Conservation (phyloP, 64 coral and sea anemone genomes). For the Catalaphyllia jardinei region DNA sequence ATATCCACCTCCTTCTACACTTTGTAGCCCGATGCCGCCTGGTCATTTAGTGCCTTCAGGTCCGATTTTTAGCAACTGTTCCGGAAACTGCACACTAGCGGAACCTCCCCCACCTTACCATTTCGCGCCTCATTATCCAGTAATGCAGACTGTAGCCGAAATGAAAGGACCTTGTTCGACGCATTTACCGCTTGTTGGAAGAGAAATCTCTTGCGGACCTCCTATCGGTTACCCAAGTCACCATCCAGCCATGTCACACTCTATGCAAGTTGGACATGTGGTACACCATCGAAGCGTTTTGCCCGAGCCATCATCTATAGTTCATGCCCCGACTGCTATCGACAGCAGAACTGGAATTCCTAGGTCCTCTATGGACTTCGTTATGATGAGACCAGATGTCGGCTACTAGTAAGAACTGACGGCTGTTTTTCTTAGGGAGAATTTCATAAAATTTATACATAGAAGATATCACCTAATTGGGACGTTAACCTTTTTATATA, state of each 20-base stretch:
- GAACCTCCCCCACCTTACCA: constrained; percentile 88
- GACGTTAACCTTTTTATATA: not conserved
- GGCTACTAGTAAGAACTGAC: constrained; percentile 27
- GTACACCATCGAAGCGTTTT: constrained; percentile 75
- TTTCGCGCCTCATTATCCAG: constrained; percentile 70
- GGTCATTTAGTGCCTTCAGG: constrained; percentile 57
- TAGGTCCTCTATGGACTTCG: constrained; percentile 76
- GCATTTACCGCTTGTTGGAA: constrained; percentile 60
- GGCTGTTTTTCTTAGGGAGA: not conserved
- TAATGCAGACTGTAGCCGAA: constrained; percentile 46
- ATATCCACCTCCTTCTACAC: constrained; percentile 60
- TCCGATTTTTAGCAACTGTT: constrained; percentile 67
- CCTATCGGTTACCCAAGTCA: constrained; percentile 68
- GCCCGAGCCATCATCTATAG: constrained; percentile 50
- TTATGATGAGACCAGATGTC: constrained; percentile 76
- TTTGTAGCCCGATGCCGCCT: constrained; percentile 79
- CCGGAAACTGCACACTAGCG: constrained; percentile 68
- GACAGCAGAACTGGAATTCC: constrained; percentile 82
- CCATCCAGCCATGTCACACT: constrained; percentile 67
- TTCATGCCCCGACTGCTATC: constrained; percentile 74
- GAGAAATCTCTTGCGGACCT: constrained; percentile 69
- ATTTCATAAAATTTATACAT: not conserved
- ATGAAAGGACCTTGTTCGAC: constrained; percentile 68
- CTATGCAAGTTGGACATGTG: constrained; percentile 72
- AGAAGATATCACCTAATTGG: not conserved